These are phyloP conservation scores for Palythoa grandiflora DNA, from an alignment of 92 coral and sea anemone genomes.

Conservation along the genomic window DNA sequence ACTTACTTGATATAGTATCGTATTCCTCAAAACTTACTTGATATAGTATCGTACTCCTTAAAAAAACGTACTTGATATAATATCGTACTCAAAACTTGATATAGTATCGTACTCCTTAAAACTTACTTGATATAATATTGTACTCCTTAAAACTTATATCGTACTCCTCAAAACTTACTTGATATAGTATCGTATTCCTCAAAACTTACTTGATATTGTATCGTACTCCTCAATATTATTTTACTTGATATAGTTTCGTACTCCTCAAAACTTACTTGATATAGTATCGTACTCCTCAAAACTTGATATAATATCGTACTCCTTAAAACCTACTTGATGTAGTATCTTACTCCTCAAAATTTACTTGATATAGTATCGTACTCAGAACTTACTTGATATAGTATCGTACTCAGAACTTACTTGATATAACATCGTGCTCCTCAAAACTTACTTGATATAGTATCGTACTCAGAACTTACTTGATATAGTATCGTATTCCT, in stretches of 20 bases:
- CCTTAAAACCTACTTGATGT: too few species aligned
- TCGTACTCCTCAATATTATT: too few species aligned
- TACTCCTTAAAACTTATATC: too few species aligned
- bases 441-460: slow-evolving; percentile 29
- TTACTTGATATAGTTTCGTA: too few species aligned
- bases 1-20: slow-evolving; percentile 32
- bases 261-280: too few species aligned
- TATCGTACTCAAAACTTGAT: slow-evolving; percentile 34
- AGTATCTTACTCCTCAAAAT: neutral
- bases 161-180: slow-evolving; percentile 65
- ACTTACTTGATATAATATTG: slow-evolving; percentile 82
- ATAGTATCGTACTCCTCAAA: too few species aligned
- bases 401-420: slow-evolving; percentile 75
- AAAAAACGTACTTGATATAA: too few species aligned
- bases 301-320: too few species aligned
- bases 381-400: slow-evolving; percentile 66
- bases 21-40: too few species aligned
- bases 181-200: slow-evolving; percentile 80
- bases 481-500: slow-evolving; percentile 90
- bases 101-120: too few species aligned
- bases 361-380: slow-evolving; percentile 14
- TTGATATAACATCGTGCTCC: slow-evolving; percentile 79
- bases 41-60: too few species aligned
- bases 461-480: slow-evolving; percentile 60
- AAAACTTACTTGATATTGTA: slow-evolving; percentile 24